phyloP scores from a whole-genome alignment of 2,888 invertebrate species.

The Noctua pronuba region DNA sequence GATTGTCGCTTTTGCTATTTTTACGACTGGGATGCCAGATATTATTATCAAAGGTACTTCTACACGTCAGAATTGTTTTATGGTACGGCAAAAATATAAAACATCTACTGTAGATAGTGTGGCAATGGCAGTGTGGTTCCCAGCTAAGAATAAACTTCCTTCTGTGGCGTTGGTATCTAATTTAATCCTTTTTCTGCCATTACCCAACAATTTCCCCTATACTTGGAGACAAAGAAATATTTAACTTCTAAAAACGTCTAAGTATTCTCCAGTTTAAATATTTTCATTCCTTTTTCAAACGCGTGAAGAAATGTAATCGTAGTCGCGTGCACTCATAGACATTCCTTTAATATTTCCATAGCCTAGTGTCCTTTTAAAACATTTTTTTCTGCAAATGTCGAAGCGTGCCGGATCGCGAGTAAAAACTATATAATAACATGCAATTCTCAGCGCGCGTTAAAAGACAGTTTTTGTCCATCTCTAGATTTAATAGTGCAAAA shows the following conservation, averaged over 20 bases:
- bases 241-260: not conserved
- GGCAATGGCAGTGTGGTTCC: not conserved
- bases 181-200: not conserved
- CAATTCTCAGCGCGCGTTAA: conserved; percentile 65
- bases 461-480: conserved; percentile 56
- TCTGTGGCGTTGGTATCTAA: not conserved
- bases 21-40: conserved; percentile 61
- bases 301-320: conserved; percentile 46
- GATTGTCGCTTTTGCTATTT: conserved; percentile 62
- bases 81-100: conserved; percentile 34
- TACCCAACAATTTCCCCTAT: not conserved
- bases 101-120: not conserved
- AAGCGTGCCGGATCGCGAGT: conserved; percentile 69
- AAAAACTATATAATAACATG: conserved; percentile 74
- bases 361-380: conserved; percentile 57
- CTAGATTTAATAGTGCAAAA: conserved; percentile 61
- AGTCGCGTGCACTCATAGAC: conserved; percentile 35
- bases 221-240: not conserved
- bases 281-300: conserved; percentile 22
- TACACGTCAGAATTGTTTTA: conserved; percentile 51
- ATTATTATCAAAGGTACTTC: conserved; percentile 58
- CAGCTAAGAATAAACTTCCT: not conserved
- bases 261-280: not conserved
- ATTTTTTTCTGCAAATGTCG: conserved; percentile 59
- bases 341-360: conserved; percentile 64